Base-by-base conservation (phyloP, 30 jellyfish, hydroid and myxozoan genomes). In the Mastigias papua region DNA sequence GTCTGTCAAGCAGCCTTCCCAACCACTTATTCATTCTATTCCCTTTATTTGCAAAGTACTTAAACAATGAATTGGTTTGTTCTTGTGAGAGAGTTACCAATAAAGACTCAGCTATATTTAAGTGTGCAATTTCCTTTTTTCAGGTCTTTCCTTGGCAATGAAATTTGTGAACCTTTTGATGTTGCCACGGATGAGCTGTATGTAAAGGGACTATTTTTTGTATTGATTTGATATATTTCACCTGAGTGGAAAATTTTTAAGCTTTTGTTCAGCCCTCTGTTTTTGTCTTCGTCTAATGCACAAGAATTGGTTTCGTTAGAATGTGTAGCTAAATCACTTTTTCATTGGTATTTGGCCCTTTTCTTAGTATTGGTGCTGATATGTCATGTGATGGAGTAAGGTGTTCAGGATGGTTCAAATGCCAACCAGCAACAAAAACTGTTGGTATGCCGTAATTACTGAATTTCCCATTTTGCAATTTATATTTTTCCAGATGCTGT, bases 131-230 rank as follows among this genome's bases (percentile, higher is more conserved):
- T 42, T 8, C 13, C 7, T 42, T 42, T 42, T 8, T 42, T 42
- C 51, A 94, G 99, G 66, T 30, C 91, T 11, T 94, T 89, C 58
- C 78, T 90, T 78, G 99, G 99, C 35, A 82, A 71, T 73, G 94
- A 89, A 33, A 89, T 94, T 16, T 94, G 99, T 69, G 97, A 94
- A 74, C 99, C 99, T 25, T 89, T 94, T 65, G 92, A 89, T 34
- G 32, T 54, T 15, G 89, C 86, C 25, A 88, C 96, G 4, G 82
- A 89, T 61, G 88, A 63, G 68, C 93, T 93, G 98, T 93, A 83
- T 65, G 97, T 89, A n/a, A n/a, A n/a, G n/a, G n/a, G n/a, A n/a
- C n/a, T n/a, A n/a, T n/a, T n/a, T n/a, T n/a, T n/a, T n/a, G n/a
- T n/a, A n/a, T n/a, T n/a, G n/a, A n/a, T n/a, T n/a, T 42, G 13